Evolutionary conservation across 2,888 invertebrate genomes (phyloP).

Genomic region (Odontothrips loti): DNA sequence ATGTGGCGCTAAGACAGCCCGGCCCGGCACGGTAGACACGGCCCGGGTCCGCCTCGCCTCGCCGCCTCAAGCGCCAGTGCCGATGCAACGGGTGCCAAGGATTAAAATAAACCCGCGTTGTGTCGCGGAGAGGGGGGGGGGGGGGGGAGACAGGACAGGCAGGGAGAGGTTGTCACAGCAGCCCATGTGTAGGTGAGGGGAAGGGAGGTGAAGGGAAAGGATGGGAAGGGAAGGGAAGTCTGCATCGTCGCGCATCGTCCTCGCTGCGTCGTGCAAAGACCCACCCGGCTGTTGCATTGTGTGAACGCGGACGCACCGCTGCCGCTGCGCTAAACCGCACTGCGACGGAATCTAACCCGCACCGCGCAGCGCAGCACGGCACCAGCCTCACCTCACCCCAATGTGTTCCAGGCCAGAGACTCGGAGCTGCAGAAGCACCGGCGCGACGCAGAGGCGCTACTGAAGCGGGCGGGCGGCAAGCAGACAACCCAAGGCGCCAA

Average conservation of each 20-base stretch:
- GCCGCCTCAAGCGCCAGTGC: background rate
- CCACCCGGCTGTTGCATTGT: background rate
- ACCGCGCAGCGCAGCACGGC: slow-evolving; percentile 31
- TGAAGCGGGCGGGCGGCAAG: slow-evolving; percentile 19
- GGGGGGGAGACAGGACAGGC: background rate
- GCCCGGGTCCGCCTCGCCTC: background rate
- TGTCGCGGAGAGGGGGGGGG: background rate
- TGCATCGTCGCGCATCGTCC: background rate
- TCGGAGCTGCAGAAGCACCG: slow-evolving; percentile 14
- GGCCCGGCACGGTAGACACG: no score
- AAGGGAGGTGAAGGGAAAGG: background rate
- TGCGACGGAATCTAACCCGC: no score
- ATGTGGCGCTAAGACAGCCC: no score
- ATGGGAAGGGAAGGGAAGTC: background rate
- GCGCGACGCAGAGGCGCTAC: background rate
- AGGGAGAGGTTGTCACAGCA: background rate
- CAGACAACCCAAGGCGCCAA: slow-evolving; percentile 31
- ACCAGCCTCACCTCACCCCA: background rate
- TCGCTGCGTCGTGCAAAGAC: background rate
- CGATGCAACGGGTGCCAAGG: background rate
- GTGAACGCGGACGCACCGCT: background rate
- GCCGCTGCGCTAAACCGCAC: slow-evolving; percentile 30
- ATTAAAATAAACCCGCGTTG: slow-evolving; percentile 16
- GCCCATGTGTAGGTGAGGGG: background rate
- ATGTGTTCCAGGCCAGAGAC: slow-evolving; percentile 14